Evolutionary conservation across 2,113 vertebrate genomes (phyloP).

Genomic region (Cromileptes altivelis): DNA sequence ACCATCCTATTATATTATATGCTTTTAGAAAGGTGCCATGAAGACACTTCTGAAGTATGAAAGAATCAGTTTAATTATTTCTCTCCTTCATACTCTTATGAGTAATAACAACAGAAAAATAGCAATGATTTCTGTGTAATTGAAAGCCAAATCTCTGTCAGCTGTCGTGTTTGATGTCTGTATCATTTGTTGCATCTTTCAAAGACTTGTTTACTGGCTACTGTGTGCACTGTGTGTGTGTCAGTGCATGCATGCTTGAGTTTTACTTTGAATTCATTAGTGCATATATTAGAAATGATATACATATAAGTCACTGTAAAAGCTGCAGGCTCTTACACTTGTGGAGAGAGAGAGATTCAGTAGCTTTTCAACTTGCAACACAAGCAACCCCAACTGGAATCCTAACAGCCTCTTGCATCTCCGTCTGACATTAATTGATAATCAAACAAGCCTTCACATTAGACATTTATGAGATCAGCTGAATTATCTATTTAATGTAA

Average conservation of each 20-base stretch:
- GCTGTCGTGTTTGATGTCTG: conserved; percentile 49
- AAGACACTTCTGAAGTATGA: conserved; percentile 4
- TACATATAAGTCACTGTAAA: neutral
- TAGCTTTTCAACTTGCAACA: conserved; percentile 20
- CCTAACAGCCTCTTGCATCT: conserved; percentile 66
- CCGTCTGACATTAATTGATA: conserved; percentile 81
- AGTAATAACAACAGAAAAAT: neutral
- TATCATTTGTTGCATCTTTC: conserved; percentile 39
- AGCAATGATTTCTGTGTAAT: conserved; percentile 9
- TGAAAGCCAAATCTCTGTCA: conserved; percentile 44
- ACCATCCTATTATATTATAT: neutral
- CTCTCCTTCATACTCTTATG: neutral
- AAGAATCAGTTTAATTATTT: neutral
- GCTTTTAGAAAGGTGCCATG: neutral
- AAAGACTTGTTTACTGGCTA: conserved; percentile 31
- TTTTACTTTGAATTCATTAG: conserved; percentile 15
- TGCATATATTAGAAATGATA: neutral
- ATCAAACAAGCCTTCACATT: conserved; percentile 81
- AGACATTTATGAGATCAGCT: conserved; percentile 82
- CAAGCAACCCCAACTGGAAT: conserved; percentile 48
- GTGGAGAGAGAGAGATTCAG: neutral
- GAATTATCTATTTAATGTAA: conserved; percentile 83
- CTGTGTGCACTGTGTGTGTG: neutral
- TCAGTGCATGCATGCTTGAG: neutral
- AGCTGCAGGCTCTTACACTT: neutral